Base-by-base conservation (phyloP, 1,140 invertebrate species). In the Carposina sasakii region DNA sequence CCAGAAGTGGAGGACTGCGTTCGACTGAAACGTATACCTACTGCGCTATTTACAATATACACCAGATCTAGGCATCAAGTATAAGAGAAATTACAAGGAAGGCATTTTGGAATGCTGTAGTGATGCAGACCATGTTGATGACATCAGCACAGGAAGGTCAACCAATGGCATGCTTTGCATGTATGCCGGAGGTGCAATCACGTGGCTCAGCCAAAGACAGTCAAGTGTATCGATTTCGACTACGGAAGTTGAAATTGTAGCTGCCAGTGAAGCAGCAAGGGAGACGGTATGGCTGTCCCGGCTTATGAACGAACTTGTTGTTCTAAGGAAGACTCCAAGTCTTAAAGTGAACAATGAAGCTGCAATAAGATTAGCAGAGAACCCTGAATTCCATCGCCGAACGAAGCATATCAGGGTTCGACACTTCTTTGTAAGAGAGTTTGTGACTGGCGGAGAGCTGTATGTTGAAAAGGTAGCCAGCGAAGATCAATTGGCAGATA, bases 241-340 rank as follows among this genome's bases (percentile, higher is more conserved):
- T 2, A 76, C 70, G 5, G 81, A 87, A 67, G 74, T 82, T 16
- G 81, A 87, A 60, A 66, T 83, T 46, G 60, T 85, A 9, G 76
- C 75, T n/a, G n/a, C n/a, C n/a, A 71, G 61, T 43, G 66, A 81
- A 50, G 71, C 54, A 19, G 54, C 70, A 13, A 71, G 67, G 43
- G 76, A 84, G 58, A 46, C 72, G 1, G 33, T 81, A 2, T 85
- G 72, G 68, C 20, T 85, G 1, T 67, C 54, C 33, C n/a, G 30
- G 8, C 15, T 54, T 2, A 33, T 43, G 8, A 54, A 28, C 9
- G 12, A 17, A 12, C 9, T 39, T 1, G 22, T 39, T 2, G 4
- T 41, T n/a, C n/a, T n/a, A n/a, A n/a, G n/a, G n/a, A n/a, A 48
- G 22, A n/a, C n/a, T n/a, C 57, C 63, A 8, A 30, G 40, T 17